Evolutionary conservation across 2,797 vertebrate genomes (phyloP), one percentile per base, ranked within the genome.

Genomic region (Pitangus sulphuratus): DNA sequence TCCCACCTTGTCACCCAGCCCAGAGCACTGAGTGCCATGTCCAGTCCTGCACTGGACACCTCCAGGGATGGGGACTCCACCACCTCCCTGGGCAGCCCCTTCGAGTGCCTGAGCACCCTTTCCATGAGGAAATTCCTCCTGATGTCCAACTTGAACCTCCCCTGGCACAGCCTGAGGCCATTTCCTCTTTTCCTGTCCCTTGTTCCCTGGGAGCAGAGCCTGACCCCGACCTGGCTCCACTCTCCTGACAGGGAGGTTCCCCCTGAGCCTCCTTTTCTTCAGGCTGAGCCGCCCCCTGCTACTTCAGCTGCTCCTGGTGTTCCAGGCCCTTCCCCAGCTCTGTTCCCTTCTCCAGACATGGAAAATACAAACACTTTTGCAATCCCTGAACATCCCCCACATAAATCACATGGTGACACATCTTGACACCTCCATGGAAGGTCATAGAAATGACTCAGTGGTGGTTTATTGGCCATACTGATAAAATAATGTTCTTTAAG

Each of bases 371-470:
- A 20, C 2, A 16, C 17, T 28, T 11, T 69, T 39, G 45, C 33
- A 17, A 2, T 3, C 39, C 35, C 15, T 7, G 25, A 25, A 7
- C 25, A 21, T 6, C 6, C 6, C 18, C 5, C 24, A 2, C 7
- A 1, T 1, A 24, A 8, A 21, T 11, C 4, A 3, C 0, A 17
- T 5, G 0, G 28, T 17, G 3, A 6, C 0, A 1, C 39, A 48
- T 22, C 45, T 15, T 4, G 30, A 16, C 1, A 1, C 13, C 47
- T 40, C 50, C 6, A 25, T 18, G 6, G 2, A 42, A 44, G 21
- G 24, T 9, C 19, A 10, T 3, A 22, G 5, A 58, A 84, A 30
- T 1, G 3, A 5, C 37, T 11, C 14, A 5, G 8, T 1, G 61
- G 12, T 2, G 26, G 15, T 7, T n/a, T 53, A 47, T 30, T 21